Base-by-base conservation (phyloP, 2,888 invertebrate genomes). In the Brachyptera risi region DNA sequence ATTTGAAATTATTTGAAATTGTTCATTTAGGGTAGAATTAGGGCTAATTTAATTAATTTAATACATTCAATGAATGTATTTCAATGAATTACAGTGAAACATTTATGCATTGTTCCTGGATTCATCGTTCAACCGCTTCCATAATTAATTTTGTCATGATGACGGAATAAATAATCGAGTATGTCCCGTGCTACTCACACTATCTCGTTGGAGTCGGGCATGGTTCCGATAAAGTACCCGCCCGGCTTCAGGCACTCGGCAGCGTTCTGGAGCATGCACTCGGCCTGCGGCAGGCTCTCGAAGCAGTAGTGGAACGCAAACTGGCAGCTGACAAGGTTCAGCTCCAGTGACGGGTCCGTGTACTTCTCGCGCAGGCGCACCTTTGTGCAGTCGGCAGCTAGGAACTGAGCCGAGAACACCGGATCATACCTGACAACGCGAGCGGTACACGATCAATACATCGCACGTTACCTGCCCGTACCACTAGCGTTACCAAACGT, bases 221-320 rank as follows among this genome's bases (percentile, higher is more conserved):
- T 90, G 9, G 97, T 98, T 15, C 97, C 98, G 73, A 99, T 90
- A 71, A 99, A 99, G 73, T 85, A 95, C 1, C 99, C 98, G 61
- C 93, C 97, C 0, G 90, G 85, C 68, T 83, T 83, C 19, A 99
- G 79, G 73, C 90, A 90, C 73, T 96, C 96, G 5, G 94, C 86
- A 7, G 92, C 92, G 78, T 99, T 99, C 63, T 83, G 83, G 5
- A 99, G 77, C 94, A 98, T 95, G 72, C 88, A 86, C 71, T 92
- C 87, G 0, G 96, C 96, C 77, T 97, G 96, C 3, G 80, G 76
- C 63, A 93, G 76, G 62, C 90, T 89, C 76, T 96, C 95, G 76
- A 96, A 97, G 71, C 91, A 88, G 73, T 99, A 99, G 77, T 99
- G 99, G 73, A 99, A 89, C 21, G 96, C 93, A 82, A 99, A 99